Base-by-base conservation (phyloP, 2,888 invertebrate genomes). In the Xylota sylvarum region DNA sequence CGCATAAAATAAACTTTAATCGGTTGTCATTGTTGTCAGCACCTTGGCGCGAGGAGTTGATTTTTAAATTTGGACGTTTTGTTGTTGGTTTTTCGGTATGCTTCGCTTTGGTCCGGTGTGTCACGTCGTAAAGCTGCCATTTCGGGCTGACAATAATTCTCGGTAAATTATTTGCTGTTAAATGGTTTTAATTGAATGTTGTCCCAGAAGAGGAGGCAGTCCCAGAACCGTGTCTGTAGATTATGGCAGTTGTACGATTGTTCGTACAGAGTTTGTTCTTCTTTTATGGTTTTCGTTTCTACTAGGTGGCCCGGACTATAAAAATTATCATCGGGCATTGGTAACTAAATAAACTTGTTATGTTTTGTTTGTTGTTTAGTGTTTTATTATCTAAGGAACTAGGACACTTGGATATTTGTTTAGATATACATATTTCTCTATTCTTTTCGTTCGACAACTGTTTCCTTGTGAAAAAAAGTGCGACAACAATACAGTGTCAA, bases 11-110 rank as follows among this genome's bases (percentile, higher is more conserved):
- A 86, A 86, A 86, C 82, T 86, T 86, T 86, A 86, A 86, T 86
- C 81, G 81, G 81, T 86, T 86, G 86, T 86, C 86, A 86, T 78
- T 86, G 86, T 86, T 86, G 86, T 86, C 86, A 86, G 86, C 86
- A 86, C 86, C 85, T 86, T 82, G 67, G 81, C 77, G 82, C 77
- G 81, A 86, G 81, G 86, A 86, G 73, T 73, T 43, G 81, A 77
- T 80, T 77, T 80, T 76, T 67, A 70, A 79, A 80, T 80, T 80
- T 76, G 67, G 67, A 73, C 55, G 23, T 48, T 69, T 70, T 48
- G 48, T 76, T 70, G 56, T 27, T 67, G 76, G 76, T 58, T n/a
- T 72, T 23, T 50, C 10, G 27, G 55, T 30, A 56, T 60, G 48
- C 9, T 56, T 65, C 40, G 46, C 72, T 74, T 64, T 69, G 58